Conservation (phyloP, 2,888 invertebrate species). For the Erebia epiphron region DNA sequence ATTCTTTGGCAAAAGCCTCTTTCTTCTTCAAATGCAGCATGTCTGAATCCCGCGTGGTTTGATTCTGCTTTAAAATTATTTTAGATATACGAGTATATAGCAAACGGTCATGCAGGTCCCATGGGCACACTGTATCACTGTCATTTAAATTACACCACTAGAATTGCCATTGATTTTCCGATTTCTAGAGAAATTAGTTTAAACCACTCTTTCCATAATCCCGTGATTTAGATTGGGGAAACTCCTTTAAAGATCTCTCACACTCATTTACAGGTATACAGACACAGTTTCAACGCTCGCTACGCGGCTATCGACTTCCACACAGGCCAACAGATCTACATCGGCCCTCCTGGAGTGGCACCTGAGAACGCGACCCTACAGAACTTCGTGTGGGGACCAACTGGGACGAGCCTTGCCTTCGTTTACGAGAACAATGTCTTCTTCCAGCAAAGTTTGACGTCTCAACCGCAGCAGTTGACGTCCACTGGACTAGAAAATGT, state of each 20-base stretch:
- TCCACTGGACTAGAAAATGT: slow-evolving; percentile 82
- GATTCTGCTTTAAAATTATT: too few species aligned
- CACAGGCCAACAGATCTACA: slow-evolving; percentile 65
- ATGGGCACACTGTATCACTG: too few species aligned
- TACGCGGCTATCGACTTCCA: slow-evolving; percentile 87
- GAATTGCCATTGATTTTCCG: too few species aligned
- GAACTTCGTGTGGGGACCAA: slow-evolving; percentile 90
- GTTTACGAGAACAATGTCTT: slow-evolving; percentile 90
- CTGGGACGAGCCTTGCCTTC: slow-evolving; percentile 87
- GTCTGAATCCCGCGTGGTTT: too few species aligned
- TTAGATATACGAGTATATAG: too few species aligned
- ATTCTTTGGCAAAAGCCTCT: too few species aligned
- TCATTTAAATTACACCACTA: too few species aligned
- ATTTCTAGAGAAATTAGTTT: too few species aligned
- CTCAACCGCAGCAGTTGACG: slow-evolving; percentile 83
- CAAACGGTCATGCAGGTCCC: too few species aligned
- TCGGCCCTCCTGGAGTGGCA: slow-evolving; percentile 55
- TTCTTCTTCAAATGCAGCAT: too few species aligned
- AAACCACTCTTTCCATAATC: too few species aligned
- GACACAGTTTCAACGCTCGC: slow-evolving; percentile 90
- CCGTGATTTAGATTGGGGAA: too few species aligned
- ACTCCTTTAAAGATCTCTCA: neutral
- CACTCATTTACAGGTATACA: slow-evolving; percentile 83
- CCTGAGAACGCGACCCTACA: slow-evolving; percentile 81
- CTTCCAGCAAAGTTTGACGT: slow-evolving; percentile 84